A percentile compares a stretch with the other conserved stretches of the same genome.
Evolutionary conservation across 2,888 invertebrate species (phyloP).

Genomic region (Choreutis nemorana): DNA sequence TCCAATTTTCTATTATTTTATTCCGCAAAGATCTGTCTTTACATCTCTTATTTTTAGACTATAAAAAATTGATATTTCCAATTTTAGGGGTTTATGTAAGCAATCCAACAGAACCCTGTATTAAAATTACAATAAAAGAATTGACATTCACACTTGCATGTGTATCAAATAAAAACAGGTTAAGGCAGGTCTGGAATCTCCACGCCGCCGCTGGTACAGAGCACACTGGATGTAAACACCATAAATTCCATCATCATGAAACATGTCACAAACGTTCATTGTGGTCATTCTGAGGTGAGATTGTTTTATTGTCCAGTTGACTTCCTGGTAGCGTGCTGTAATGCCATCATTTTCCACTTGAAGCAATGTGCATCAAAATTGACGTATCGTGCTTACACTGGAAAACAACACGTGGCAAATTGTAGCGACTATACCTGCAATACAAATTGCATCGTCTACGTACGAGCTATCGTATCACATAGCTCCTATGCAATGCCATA

Average conservation of each 20-base stretch:
- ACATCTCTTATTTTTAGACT: no score
- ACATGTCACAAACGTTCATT: constrained; percentile 16
- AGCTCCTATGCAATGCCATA: no score
- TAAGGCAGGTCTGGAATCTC: no score
- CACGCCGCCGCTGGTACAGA: no score
- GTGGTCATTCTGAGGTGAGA: constrained; percentile 15
- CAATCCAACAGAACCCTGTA: no score
- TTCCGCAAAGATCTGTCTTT: no score
- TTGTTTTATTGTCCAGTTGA: constrained; percentile 2
- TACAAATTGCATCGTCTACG: neutral
- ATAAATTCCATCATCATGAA: constrained; percentile 12
- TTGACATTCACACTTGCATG: neutral
- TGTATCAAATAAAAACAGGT: neutral
- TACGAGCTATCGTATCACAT: no score
- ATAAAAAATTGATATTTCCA: no score
- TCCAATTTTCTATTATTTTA: no score
- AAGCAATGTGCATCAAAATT: constrained; percentile 21
- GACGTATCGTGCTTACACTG: constrained; percentile 9
- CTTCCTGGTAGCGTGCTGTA: constrained; percentile 31
- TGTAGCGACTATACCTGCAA: neutral
- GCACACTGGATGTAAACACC: no score
- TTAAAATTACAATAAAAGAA: neutral
- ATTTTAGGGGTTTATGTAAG: no score
- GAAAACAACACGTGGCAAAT: neutral
- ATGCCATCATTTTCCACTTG: constrained; percentile 37